Percentiles rank a stretch among this genome's conserved stretches.
Conservation (phyloP, 2,797 vertebrate species). For the Fundulus diaphanus region DNA sequence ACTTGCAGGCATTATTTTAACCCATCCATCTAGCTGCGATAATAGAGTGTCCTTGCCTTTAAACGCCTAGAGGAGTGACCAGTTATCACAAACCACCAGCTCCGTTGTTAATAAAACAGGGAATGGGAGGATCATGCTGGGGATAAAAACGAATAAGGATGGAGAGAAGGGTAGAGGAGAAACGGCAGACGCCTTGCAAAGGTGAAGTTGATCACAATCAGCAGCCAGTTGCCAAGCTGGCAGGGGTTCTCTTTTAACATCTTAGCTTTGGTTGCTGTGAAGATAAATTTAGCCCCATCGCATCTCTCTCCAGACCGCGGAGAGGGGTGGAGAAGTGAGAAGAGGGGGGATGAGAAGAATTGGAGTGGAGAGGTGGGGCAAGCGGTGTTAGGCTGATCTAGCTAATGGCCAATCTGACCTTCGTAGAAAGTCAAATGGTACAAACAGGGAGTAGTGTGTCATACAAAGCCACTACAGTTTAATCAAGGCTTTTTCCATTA, state of each 20-base stretch:
- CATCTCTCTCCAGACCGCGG: conserved; percentile 49
- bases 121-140: conserved; percentile 59
- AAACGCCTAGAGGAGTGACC: conserved; percentile 82
- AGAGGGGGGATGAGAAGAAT: conserved; percentile 68
- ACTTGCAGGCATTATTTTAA: conserved; percentile 84
- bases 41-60: conserved; percentile 85
- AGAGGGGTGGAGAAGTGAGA: conserved; percentile 47
- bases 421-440: conserved; percentile 73
- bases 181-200: conserved; percentile 45
- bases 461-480: conserved; percentile 62
- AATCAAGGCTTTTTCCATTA: conserved; percentile 60
- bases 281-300: conserved; percentile 69
- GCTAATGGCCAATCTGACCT: conserved; percentile 80
- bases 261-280: conserved; percentile 63
- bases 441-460: conserved; percentile 72
- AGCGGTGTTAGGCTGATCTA: conserved; percentile 68
- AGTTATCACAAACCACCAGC: conserved; percentile 84
- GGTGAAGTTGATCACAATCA: conserved; percentile 65
- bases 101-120: conserved; percentile 80
- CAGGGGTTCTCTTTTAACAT: conserved; percentile 66
- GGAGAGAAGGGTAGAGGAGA: conserved; percentile 47
- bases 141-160: conserved; percentile 50
- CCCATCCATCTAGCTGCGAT: conserved; percentile 83
- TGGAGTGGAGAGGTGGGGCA: conserved; percentile 74
- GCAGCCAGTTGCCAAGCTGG: conserved; percentile 57